These are phyloP conservation scores for Carapus acus DNA, from an alignment of 2,797 vertebrate species.

Conservation along the genomic window DNA sequence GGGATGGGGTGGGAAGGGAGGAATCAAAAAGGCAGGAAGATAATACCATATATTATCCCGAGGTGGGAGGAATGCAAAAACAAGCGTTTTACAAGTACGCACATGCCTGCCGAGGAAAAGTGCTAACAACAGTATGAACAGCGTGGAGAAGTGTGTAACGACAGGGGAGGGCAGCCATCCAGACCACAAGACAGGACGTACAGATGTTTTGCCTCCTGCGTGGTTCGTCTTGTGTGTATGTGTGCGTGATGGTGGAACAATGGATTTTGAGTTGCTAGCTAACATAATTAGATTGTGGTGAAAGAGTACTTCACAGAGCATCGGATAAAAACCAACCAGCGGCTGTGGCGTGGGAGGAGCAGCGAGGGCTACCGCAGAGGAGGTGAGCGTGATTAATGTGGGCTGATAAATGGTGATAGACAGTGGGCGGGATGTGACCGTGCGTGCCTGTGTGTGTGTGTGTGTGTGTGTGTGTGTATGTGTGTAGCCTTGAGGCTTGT, in stretches of 20 bases:
- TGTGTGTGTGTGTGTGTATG: slow-evolving; percentile 50
- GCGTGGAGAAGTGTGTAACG: slow-evolving; percentile 21
- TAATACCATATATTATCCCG: slow-evolving; percentile 65
- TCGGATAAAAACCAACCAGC: neutral
- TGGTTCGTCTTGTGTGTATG: slow-evolving; percentile 5
- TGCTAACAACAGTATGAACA: slow-evolving; percentile 43
- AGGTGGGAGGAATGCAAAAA: slow-evolving; percentile 69
- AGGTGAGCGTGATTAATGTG: slow-evolving; percentile 45
- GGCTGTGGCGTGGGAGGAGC: slow-evolving; percentile 1
- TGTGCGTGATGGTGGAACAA: neutral
- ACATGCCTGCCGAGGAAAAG: slow-evolving; percentile 58
- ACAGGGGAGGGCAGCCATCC: slow-evolving; percentile 22
- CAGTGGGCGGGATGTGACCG: slow-evolving; percentile 27
- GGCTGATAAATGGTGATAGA: slow-evolving; percentile 45
- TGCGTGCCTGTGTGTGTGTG: no score
- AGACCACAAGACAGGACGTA: slow-evolving; percentile 21
- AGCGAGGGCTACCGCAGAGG: slow-evolving; percentile 4
- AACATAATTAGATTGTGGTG: slow-evolving; percentile 9
- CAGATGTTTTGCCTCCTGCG: neutral
- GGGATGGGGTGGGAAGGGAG: no score
- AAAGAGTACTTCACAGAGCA: slow-evolving; percentile 16
- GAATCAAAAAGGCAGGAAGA: slow-evolving; percentile 45
- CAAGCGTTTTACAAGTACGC: slow-evolving; percentile 66
- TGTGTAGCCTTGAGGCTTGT: slow-evolving; percentile 38
- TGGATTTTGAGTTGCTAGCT: slow-evolving; percentile 22